Evolutionary conservation across 2,113 vertebrate genomes (phyloP).

Genomic region (Ellobius talpinus): DNA sequence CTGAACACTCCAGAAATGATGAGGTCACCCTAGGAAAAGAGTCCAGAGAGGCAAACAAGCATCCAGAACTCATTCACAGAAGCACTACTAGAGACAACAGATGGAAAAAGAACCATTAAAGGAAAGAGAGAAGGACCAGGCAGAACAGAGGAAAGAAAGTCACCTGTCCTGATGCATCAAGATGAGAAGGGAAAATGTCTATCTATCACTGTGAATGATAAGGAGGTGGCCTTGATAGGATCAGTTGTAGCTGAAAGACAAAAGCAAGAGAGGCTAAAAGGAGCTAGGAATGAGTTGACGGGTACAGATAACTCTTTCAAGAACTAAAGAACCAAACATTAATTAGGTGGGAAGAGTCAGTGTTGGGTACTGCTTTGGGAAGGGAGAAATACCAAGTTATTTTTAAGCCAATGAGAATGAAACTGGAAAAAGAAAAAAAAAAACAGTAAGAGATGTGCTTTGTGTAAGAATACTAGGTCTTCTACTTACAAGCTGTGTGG

Average conservation of each 20-base stretch:
- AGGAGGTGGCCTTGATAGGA: background rate
- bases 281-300: background rate
- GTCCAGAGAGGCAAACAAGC: slow-evolving; percentile 38
- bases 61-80: slow-evolving; percentile 36
- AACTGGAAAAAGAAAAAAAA: background rate
- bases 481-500: background rate
- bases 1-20: slow-evolving; percentile 37
- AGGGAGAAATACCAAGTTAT: background rate
- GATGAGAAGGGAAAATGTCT: background rate
- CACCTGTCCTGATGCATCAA: background rate
- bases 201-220: background rate
- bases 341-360: background rate
- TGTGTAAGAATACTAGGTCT: background rate
- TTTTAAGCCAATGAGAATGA: slow-evolving; percentile 38
- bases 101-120: background rate
- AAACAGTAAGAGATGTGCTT: slow-evolving; percentile 22
- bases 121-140: background rate
- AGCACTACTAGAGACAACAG: background rate
- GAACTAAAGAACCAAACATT: slow-evolving; percentile 17
- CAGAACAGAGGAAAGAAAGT: background rate
- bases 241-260: slow-evolving; percentile 14
- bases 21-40: background rate
- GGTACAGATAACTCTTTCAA: background rate
- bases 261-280: background rate
- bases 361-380: slow-evolving; percentile 10